These are phyloP conservation scores for Rostratula benghalensis DNA, from an alignment of 2,113 vertebrate species.

Conservation along the genomic window DNA sequence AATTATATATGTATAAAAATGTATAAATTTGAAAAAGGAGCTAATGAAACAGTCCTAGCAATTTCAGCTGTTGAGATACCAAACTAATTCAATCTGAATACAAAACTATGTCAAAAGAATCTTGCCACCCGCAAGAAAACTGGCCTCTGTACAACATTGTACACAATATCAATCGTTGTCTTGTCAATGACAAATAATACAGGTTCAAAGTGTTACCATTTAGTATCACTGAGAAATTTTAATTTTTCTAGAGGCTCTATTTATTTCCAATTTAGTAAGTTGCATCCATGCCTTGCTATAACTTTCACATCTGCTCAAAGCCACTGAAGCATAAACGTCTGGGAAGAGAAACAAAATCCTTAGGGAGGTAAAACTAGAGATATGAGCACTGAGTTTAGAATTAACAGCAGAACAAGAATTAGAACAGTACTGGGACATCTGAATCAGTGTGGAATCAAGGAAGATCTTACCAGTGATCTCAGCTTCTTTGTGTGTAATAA, in stretches of 20 bases:
- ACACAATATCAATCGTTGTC: background rate
- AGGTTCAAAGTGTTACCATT: background rate
- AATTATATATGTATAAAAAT: too few species aligned
- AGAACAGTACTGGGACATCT: background rate
- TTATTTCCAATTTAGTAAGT: background rate
- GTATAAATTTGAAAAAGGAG: conserved; percentile 4
- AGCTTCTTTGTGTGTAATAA: background rate
- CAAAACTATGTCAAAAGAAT: background rate
- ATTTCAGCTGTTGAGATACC: background rate
- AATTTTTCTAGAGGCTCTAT: background rate
- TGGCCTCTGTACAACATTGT: background rate
- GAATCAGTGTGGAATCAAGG: background rate
- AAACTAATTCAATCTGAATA: background rate
- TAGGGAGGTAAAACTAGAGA: background rate
- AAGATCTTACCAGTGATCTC: background rate
- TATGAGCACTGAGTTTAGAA: background rate
- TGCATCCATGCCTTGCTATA: background rate
- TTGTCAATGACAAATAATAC: conserved; percentile 19
- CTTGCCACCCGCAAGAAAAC: background rate
- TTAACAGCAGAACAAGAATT: background rate
- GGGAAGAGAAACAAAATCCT: background rate
- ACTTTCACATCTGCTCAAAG: background rate
- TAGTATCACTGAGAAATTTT: background rate
- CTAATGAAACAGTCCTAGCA: background rate
- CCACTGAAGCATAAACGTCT: background rate